Evolutionary conservation across 2,888 invertebrate genomes (phyloP), one percentile per base, ranked within the genome.

Genomic region (Rhingia rostrata): DNA sequence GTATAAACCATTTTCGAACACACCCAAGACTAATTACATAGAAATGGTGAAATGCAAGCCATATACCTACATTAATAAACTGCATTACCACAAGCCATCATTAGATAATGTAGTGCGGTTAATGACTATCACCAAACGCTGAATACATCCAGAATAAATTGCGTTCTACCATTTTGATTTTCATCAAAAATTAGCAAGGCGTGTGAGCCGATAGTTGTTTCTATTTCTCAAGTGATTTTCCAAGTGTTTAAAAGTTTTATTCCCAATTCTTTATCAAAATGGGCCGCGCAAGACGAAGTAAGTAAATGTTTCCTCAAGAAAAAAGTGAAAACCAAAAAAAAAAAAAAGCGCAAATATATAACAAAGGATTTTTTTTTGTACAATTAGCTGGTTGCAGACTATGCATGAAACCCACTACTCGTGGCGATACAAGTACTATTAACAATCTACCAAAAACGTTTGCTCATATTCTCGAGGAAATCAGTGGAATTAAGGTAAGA

Each of bases 101-200:
- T 6, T 6, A 33, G 69, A 3, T 53, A 56, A 30, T 3, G 54
- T 7, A 83, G 82, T 51, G 10, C 35, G 22, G 49, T 2, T 60
- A 72, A 47, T 60, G 22, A 67, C 47, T 14, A 45, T 33, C 9
- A 12, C 4, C 39, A 39, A 63, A 45, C 2, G 10, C 35, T 39
- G n/a, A 35, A 73, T 41, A 53, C 33, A 39, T 47, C 33, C 22
- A 35, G 12, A n/a, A 78, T 61, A 82, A 72, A 78, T 56, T 73
- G 67, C 78, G 49, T 33, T 54, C 73, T 73, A 47, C 83, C 79
- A 83, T 83, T 79, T 83, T 79, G 66, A 43, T 72, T 78, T 66
- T 53, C 32, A 22, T 63, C 51, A 73, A 58, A 78, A 83, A 43
- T 47, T 67, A 43, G 14, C 43, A 33, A 67, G 51, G 61, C 63